These are phyloP conservation scores for Batillaria attramentaria DNA, from an alignment of 1,140 invertebrate species.

Conservation along the genomic window DNA sequence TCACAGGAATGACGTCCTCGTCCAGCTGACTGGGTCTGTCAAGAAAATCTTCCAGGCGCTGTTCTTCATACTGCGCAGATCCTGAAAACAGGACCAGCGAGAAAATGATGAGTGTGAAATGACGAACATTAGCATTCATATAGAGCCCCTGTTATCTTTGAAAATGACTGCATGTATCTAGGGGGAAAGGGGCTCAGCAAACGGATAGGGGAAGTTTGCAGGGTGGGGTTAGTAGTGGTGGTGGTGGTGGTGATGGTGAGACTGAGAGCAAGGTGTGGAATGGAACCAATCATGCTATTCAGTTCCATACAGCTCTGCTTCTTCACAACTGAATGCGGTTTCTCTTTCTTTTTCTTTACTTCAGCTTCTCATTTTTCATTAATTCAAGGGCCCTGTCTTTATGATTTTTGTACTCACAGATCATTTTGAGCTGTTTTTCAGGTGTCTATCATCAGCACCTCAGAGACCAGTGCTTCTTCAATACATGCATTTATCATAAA, in stretches of 20 bases:
- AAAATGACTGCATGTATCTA: neutral
- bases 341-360: too few species aligned
- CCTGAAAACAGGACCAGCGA: conserved; percentile 44
- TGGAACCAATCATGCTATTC: too few species aligned
- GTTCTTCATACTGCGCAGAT: conserved; percentile 55
- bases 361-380: too few species aligned
- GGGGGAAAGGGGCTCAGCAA: neutral
- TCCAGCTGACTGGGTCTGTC: conserved; percentile 29
- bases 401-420: too few species aligned
- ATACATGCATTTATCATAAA: conserved; percentile 18
- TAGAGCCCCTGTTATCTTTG: neutral
- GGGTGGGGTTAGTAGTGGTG: neutral
- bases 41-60: conserved; percentile 56
- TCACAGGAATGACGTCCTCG: conserved; percentile 24
- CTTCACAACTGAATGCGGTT: too few species aligned
- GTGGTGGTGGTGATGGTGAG: too few species aligned
- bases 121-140: neutral
- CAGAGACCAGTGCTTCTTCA: too few species aligned
- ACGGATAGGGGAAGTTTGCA: neutral
- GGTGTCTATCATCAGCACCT: too few species aligned
- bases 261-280: too few species aligned
- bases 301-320: too few species aligned
- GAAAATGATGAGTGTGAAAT: neutral
- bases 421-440: too few species aligned
- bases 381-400: too few species aligned